Conservation (phyloP, 2,113 vertebrate species). For the Pteruthius melanotis region DNA sequence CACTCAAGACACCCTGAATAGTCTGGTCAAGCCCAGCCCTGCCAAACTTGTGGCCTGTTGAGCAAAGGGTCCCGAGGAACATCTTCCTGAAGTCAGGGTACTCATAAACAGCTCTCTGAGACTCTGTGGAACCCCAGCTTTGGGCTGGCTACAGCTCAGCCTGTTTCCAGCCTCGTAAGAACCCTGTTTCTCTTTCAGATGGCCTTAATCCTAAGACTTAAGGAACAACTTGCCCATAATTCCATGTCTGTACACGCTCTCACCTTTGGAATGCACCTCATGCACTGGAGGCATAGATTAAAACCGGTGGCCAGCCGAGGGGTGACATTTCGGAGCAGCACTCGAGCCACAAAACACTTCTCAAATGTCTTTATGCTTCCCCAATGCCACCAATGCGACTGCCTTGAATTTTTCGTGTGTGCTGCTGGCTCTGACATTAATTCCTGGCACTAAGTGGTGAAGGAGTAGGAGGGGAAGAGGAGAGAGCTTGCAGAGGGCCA, state of each 20-base stretch:
- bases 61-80: neutral
- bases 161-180: rapidly evolving
- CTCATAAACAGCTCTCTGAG: neutral
- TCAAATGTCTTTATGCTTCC: neutral
- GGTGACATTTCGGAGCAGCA: neutral
- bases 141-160: neutral
- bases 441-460: neutral
- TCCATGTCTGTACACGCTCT: neutral
- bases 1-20: neutral
- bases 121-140: neutral
- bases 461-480: neutral
- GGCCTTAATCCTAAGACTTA: neutral
- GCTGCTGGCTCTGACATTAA: neutral
- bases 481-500: neutral
- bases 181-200: neutral
- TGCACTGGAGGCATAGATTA: neutral
- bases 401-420: neutral
- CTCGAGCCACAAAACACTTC: neutral
- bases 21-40: neutral
- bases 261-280: neutral
- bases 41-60: neutral
- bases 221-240: neutral
- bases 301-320: neutral
- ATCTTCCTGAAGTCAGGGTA: neutral
- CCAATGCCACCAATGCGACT: neutral